Conservation (phyloP, 2,113 vertebrate species). For the Protomyctophum bolini region DNA sequence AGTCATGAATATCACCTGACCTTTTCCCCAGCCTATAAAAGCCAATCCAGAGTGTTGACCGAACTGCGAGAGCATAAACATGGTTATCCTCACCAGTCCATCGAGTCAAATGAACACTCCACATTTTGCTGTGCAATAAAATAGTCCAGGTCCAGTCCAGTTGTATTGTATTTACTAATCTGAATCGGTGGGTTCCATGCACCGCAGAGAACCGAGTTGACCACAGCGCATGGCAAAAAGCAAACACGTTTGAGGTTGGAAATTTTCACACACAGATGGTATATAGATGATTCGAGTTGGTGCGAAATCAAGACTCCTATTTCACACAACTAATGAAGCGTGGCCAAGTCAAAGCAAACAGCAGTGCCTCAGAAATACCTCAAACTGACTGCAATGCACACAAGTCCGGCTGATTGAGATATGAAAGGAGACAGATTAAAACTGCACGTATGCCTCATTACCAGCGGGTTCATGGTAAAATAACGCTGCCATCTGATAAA, state of each 20-base stretch:
- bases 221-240: constrained; percentile 43
- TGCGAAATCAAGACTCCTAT: constrained; percentile 44
- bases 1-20: too few species aligned
- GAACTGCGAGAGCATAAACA: too few species aligned
- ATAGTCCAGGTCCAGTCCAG: too few species aligned
- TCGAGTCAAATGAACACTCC: too few species aligned
- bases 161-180: too few species aligned
- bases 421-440: constrained; percentile 63
- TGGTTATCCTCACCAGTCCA: too few species aligned
- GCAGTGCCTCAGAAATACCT: constrained; percentile 18
- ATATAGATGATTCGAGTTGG: constrained; percentile 15
- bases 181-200: too few species aligned
- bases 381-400: constrained; percentile 24
- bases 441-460: constrained; percentile 61
- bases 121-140: too few species aligned
- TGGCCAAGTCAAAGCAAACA: constrained; percentile 30
- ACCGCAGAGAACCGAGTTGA: constrained; percentile 9
- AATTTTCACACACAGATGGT: constrained; percentile 28
- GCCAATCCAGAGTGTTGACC: too few species aligned
- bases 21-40: too few species aligned
- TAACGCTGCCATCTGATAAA: constrained; percentile 70
- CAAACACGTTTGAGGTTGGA: constrained; percentile 17
- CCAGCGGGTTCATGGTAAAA: constrained; percentile 64
- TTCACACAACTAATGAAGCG: constrained; percentile 26
- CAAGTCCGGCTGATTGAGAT: constrained; percentile 37